These are phyloP conservation scores for Lasiurus cinereus DNA, from an alignment of 2,113 vertebrate genomes.

Conservation along the genomic window DNA sequence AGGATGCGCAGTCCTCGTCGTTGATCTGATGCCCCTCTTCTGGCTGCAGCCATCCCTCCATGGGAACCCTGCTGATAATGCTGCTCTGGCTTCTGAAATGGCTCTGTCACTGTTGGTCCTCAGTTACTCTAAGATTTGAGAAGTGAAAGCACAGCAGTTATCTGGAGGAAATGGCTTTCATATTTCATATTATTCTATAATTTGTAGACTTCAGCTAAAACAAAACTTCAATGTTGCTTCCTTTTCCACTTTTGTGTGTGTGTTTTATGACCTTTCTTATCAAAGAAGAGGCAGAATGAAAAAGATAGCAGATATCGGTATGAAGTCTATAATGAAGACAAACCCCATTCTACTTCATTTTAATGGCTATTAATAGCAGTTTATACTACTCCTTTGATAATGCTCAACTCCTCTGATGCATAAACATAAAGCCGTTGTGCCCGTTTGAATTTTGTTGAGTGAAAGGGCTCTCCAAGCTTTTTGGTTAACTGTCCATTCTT, in stretches of 20 bases:
- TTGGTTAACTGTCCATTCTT: neutral
- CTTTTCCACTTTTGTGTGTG: neutral
- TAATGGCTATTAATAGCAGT: neutral
- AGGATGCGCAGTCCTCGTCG: neutral
- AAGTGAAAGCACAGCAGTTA: neutral
- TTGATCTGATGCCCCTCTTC: neutral
- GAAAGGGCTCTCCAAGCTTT: neutral
- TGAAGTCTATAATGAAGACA: neutral
- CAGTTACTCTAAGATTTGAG: neutral
- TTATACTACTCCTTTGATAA: neutral
- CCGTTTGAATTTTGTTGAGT: neutral
- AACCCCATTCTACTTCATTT: neutral
- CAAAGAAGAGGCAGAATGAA: neutral
- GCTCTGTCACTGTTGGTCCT: neutral
- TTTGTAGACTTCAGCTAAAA: neutral
- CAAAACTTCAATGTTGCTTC: neutral
- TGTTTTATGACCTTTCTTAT: neutral
- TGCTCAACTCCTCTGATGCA: neutral
- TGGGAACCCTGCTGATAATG: neutral
- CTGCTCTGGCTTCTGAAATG: constrained; percentile 6
- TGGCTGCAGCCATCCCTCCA: neutral
- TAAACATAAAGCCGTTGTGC: neutral
- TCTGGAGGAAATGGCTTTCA: neutral
- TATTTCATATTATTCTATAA: fast-evolving
- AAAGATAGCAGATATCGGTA: neutral